phyloP scores from a whole-genome alignment of 2,888 invertebrate species.

The Pediacus dermestoides region DNA sequence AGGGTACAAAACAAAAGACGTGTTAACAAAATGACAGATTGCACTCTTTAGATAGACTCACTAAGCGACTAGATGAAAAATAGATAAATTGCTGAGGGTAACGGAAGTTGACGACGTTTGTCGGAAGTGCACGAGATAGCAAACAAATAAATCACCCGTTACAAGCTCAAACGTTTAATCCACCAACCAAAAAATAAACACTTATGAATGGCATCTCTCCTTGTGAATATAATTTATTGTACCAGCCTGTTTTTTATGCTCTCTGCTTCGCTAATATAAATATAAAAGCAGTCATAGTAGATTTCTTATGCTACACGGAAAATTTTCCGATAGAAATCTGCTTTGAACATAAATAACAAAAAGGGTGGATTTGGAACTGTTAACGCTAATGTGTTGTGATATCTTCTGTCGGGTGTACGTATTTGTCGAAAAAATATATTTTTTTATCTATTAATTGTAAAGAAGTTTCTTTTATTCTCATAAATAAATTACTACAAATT shows the following conservation, averaged over 20 bases:
- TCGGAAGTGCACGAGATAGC: constrained; percentile 27
- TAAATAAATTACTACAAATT: too few species aligned
- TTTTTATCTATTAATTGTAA: too few species aligned
- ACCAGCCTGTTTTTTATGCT: background rate
- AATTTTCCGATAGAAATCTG: too few species aligned
- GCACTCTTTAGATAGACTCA: constrained; percentile 30
- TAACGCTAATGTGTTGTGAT: too few species aligned
- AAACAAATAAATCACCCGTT: constrained; percentile 31
- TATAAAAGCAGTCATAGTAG: too few species aligned
- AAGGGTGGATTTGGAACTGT: too few species aligned
- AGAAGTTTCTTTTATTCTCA: too few species aligned
- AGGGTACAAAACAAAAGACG: constrained; percentile 22
- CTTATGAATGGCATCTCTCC: constrained; percentile 10
- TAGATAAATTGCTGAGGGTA: constrained; percentile 34
- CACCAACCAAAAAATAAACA: constrained; percentile 9
- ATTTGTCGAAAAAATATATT: too few species aligned
- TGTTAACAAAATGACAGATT: constrained; percentile 36
- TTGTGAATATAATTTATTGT: constrained; percentile 1
- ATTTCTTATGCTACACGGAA: too few species aligned
- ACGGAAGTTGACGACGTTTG: constrained; percentile 27
- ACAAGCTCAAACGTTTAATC: constrained; percentile 6
- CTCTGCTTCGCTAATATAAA: too few species aligned
- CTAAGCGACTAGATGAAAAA: constrained; percentile 38
- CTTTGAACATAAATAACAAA: too few species aligned
- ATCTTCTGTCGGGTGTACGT: too few species aligned